Conservation (phyloP, 2,113 vertebrate species). For the Triplophysa rosa region DNA sequence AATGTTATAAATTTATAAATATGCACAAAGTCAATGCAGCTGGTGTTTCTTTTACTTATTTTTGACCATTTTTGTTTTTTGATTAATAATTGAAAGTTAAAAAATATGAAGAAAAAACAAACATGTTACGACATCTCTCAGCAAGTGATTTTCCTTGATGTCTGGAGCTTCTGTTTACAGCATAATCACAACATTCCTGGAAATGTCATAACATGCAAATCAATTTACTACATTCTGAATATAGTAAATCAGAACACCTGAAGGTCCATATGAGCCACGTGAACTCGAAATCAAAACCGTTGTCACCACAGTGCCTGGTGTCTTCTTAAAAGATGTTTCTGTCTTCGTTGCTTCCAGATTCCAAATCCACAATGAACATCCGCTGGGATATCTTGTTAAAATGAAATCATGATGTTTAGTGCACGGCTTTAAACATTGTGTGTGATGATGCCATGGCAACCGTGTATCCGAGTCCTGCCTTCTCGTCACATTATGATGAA, state of each 20-base stretch:
- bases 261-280: not conserved
- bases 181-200: not conserved
- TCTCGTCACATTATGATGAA: not conserved
- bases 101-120: too few species aligned
- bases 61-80: too few species aligned
- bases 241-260: not conserved
- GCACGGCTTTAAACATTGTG: constrained; percentile 25
- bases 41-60: too few species aligned
- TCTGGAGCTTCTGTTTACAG: not conserved
- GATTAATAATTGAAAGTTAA: too few species aligned
- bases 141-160: not conserved
- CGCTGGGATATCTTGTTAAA: not conserved
- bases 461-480: constrained; percentile 15
- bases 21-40: too few species aligned
- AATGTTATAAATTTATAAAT: too few species aligned
- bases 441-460: constrained; percentile 40
- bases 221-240: not conserved
- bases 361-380: not conserved
- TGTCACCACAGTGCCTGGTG: not conserved
- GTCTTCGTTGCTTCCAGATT: not conserved
- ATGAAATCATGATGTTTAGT: constrained; percentile 1
- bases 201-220: not conserved
- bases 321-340: constrained; percentile 10
- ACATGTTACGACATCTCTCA: too few species aligned
- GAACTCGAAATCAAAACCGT: not conserved